Evolutionary conservation across 2,888 invertebrate genomes (phyloP), one percentile per base, ranked within the genome.

Genomic region (Acleris sparsana): DNA sequence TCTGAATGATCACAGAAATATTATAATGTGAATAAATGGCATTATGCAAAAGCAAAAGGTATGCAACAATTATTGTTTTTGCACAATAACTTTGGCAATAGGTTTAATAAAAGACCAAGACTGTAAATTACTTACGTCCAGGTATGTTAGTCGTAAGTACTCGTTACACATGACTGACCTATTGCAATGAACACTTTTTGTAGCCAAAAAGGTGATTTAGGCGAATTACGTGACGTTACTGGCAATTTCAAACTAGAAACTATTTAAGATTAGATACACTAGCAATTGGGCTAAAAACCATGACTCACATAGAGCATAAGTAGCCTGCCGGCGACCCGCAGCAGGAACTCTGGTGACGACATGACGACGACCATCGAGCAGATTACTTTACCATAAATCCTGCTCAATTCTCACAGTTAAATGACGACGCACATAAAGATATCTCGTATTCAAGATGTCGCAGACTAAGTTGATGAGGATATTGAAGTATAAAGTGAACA

Each of bases 261-360:
- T 17, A n/a, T 39, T 53, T 55, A 25, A 52, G 51, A 57, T 53
- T 33, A 43, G 33, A 18, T 44, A 43, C 56, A 22, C 33, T 18
- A 61, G 56, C 61, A 48, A 56, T 33, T 46, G 22, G 44, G 43
- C 33, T 29, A 51, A 43, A 55, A 65, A 20, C 9, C 65, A 65
- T 60, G 64, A 84, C 84, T 84, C 71, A 85, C 85, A 75, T 76
- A 84, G 52, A 83, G 71, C 51, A 81, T 69, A 57, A 84, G 68
- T 25, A 79, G 68, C 73, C 78, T 79, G 71, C 75, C 79, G 48
- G 75, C 73, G 52, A 81, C 65, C 57, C 76, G 72, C 67, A 83
- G 69, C 63, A 83, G 72, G 62, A 82, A 72, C 70, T 83, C 84
- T 62, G 77, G 71, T 68, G 80, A 76, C 68, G 80, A 81, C 82